phyloP scores from a whole-genome alignment of 1,140 invertebrate species.

The Cylas formicarius region DNA sequence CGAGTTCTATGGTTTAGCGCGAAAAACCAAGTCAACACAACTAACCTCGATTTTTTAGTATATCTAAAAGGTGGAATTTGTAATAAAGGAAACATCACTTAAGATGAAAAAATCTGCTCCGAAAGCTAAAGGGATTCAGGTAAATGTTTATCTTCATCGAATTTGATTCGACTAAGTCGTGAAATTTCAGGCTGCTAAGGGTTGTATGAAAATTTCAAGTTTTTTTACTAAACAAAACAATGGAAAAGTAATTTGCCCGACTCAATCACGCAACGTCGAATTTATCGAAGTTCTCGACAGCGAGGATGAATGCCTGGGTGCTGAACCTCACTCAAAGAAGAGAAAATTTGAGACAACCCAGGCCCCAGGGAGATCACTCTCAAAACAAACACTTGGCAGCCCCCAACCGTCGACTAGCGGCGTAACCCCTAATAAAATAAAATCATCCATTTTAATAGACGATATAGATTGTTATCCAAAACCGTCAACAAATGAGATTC shows the following conservation, averaged over 20 bases:
- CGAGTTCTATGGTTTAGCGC: too few species aligned
- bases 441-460: neutral
- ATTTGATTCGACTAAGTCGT: too few species aligned
- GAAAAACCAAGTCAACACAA: too few species aligned
- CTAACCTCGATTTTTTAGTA: too few species aligned
- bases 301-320: neutral
- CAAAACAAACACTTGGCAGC: slow-evolving; percentile 4
- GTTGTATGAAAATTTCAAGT: slow-evolving; percentile 13
- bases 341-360: neutral
- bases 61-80: too few species aligned
- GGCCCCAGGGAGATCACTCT: too few species aligned
- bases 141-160: too few species aligned
- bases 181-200: slow-evolving; percentile 2
- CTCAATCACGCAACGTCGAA: neutral
- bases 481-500: slow-evolving; percentile 11
- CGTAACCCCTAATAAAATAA: neutral
- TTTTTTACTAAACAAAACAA: slow-evolving; percentile 13
- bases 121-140: too few species aligned
- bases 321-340: too few species aligned
- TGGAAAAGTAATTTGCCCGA: neutral
- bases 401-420: slow-evolving; percentile 9
- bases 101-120: too few species aligned
- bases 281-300: neutral
- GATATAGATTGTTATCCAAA: neutral
- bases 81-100: too few species aligned